phyloP scores from a whole-genome alignment of 1,140 invertebrate species.

The Chelonus insularis region DNA sequence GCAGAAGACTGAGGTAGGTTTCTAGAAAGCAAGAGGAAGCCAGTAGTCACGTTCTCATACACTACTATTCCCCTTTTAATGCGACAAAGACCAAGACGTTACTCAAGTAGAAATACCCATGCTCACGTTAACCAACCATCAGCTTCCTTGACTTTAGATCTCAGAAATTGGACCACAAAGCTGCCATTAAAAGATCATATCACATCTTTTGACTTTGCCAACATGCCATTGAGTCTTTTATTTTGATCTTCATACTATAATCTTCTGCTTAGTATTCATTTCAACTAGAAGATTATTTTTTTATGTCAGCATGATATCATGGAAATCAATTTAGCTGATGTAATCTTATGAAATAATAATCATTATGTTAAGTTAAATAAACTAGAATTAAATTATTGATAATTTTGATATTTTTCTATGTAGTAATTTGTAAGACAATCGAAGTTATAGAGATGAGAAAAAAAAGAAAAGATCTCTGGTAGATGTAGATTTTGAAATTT shows the following conservation, averaged over 20 bases:
- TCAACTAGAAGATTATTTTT: too few species aligned
- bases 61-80: slow-evolving; percentile 12
- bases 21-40: slow-evolving; percentile 17
- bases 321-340: too few species aligned
- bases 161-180: slow-evolving; percentile 60
- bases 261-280: neutral
- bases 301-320: too few species aligned
- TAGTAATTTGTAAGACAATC: too few species aligned
- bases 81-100: slow-evolving; percentile 22
- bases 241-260: neutral
- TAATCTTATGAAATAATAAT: too few species aligned
- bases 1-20: slow-evolving; percentile 37
- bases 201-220: slow-evolving; percentile 34
- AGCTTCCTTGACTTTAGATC: slow-evolving; percentile 45
- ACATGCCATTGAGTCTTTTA: slow-evolving; percentile 26
- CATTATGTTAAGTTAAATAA: too few species aligned
- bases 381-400: too few species aligned
- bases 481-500: too few species aligned
- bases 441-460: too few species aligned
- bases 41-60: slow-evolving; percentile 27
- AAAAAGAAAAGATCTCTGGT: too few species aligned
- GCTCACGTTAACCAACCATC: slow-evolving; percentile 17
- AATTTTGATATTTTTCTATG: too few species aligned
- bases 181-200: slow-evolving; percentile 62
- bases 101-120: slow-evolving; percentile 6